Percentiles rank a stretch among this genome's conserved stretches.
Conservation (phyloP, 2,797 vertebrate genomes). For the Tauraco hartlaubi region DNA sequence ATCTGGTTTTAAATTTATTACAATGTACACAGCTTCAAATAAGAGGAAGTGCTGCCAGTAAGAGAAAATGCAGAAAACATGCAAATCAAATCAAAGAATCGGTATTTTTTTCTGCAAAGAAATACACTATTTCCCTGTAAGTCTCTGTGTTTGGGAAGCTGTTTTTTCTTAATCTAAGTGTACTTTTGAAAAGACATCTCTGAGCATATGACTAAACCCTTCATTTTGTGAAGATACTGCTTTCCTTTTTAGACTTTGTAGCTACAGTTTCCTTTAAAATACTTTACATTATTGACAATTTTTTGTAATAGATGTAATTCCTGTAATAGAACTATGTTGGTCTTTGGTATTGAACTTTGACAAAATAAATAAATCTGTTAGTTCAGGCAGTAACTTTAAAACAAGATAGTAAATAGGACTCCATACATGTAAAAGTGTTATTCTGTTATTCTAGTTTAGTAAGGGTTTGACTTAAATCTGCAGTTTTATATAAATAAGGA, state of each 20-base stretch:
- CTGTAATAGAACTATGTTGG: background rate
- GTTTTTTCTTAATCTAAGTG: background rate
- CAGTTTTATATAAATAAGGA: background rate
- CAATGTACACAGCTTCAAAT: background rate
- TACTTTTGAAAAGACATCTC: background rate
- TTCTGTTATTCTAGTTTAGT: background rate
- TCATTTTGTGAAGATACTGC: background rate
- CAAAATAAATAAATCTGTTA: background rate
- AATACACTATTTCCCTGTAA: background rate
- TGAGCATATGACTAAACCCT: background rate
- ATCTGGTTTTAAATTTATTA: constrained; percentile 46
- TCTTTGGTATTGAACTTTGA: background rate
- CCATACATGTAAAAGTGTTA: background rate
- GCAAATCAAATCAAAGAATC: background rate
- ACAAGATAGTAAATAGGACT: background rate
- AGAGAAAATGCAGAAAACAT: background rate
- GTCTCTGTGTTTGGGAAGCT: background rate
- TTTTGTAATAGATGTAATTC: background rate
- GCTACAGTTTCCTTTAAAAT: background rate
- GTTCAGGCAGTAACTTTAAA: background rate
- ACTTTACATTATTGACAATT: background rate
- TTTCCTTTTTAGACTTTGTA: background rate
- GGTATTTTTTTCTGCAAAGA: background rate
- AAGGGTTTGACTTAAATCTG: background rate
- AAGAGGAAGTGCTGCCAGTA: constrained; percentile 18